These are phyloP conservation scores for Nomada ruficornis DNA, from an alignment of 2,888 invertebrate genomes.

Conservation along the genomic window DNA sequence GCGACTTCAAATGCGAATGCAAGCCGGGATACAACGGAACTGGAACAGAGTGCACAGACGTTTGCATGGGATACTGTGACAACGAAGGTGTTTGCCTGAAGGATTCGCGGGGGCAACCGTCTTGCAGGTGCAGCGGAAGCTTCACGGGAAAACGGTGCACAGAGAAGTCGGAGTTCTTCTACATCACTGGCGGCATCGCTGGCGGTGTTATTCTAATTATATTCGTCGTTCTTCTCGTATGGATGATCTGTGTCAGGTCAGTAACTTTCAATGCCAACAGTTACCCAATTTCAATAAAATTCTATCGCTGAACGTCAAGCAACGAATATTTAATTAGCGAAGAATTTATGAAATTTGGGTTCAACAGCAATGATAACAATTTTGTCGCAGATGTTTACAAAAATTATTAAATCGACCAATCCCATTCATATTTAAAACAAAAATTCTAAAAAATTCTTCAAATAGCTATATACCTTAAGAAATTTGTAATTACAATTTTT, in stretches of 20 bases:
- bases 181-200: constrained; percentile 97
- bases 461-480: no score
- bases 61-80: constrained; percentile 94
- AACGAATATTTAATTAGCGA: no score
- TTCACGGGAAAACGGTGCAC: constrained; percentile 95
- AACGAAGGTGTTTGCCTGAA: constrained; percentile 96
- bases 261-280: constrained; percentile 15
- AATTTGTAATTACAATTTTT: background rate
- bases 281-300: no score
- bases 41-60: constrained; percentile 92
- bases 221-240: constrained; percentile 95
- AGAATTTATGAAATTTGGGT: no score
- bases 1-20: constrained; percentile 95
- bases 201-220: constrained; percentile 97
- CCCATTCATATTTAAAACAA: no score
- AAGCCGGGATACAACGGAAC: constrained; percentile 97
- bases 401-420: no score
- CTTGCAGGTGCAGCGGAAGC: constrained; percentile 95
- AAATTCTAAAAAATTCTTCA: no score
- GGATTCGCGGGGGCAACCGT: constrained; percentile 92
- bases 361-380: no score
- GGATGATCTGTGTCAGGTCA: constrained; percentile 98
- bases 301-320: no score
- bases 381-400: no score
- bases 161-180: constrained; percentile 97